Percentiles rank a stretch among this genome's conserved stretches.
Conservation (phyloP, 2,888 invertebrate species). For the Neoascia interrupta region DNA sequence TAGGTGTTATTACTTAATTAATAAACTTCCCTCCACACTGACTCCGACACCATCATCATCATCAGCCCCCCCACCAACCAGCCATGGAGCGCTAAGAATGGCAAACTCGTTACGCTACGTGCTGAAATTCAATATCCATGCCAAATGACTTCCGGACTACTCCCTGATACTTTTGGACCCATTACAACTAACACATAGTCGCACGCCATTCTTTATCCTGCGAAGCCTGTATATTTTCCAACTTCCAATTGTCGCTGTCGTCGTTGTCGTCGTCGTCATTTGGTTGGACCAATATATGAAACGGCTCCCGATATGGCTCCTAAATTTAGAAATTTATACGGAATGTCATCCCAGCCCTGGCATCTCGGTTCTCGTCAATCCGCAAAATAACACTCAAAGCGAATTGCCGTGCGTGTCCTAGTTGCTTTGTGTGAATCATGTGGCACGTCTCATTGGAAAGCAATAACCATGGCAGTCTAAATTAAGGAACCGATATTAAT, state of each 20-base stretch:
- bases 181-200: slow-evolving; percentile 49
- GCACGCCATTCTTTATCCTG: slow-evolving; percentile 56
- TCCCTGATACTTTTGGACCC: slow-evolving; percentile 50
- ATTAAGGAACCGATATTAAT: slow-evolving; percentile 54
- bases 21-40: slow-evolving; percentile 60
- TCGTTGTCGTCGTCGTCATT: not conserved
- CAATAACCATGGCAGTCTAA: slow-evolving; percentile 59
- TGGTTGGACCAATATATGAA: slow-evolving; percentile 14
- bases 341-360: slow-evolving; percentile 38
- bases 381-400: slow-evolving; percentile 53
- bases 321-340: slow-evolving; percentile 66
- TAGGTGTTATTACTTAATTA: slow-evolving; percentile 70
- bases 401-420: slow-evolving; percentile 48
- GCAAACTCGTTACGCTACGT: slow-evolving; percentile 66
- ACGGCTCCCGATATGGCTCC: slow-evolving; percentile 40
- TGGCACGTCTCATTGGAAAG: slow-evolving; percentile 67
- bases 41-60: slow-evolving; percentile 9
- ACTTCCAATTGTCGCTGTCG: slow-evolving; percentile 31
- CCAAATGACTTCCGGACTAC: slow-evolving; percentile 67
- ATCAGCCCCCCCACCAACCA: not conserved
- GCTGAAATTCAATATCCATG: slow-evolving; percentile 69
- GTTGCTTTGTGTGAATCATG: slow-evolving; percentile 25
- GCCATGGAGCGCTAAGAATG: slow-evolving; percentile 30
- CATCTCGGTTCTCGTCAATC: slow-evolving; percentile 19
- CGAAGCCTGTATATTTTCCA: slow-evolving; percentile 36